A percentile compares a stretch with the other conserved stretches of the same genome.
These are phyloP conservation scores for Sebastes wilsoni DNA, from an alignment of 2,797 vertebrate species.

Conservation along the genomic window DNA sequence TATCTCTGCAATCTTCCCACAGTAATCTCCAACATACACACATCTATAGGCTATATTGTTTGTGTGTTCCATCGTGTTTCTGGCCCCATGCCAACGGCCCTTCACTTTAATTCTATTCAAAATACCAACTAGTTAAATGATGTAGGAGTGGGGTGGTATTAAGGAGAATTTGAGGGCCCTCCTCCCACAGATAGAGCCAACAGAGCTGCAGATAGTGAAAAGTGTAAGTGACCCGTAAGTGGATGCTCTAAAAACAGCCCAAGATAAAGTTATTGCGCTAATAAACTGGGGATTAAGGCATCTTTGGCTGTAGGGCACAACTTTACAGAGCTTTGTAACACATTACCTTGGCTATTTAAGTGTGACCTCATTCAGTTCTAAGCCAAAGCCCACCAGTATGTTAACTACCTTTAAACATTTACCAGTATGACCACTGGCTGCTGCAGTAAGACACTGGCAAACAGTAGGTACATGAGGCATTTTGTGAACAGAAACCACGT, in stretches of 20 bases:
- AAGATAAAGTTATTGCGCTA: constrained; percentile 22
- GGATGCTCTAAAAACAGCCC: not conserved
- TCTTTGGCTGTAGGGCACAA: constrained; percentile 11
- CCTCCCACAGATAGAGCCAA: constrained; percentile 31
- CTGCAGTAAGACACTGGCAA: not conserved
- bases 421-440: not conserved
- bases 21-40: constrained; percentile 9
- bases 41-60: not conserved
- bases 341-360: constrained; percentile 30
- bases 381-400: not conserved
- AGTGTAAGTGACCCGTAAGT: not conserved
- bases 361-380: not conserved
- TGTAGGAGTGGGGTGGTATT: constrained; percentile 16
- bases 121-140: constrained; percentile 40
- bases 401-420: constrained; percentile 14
- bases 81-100: not conserved
- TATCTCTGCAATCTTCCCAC: constrained; percentile 49
- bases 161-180: constrained; percentile 12
- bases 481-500: not conserved
- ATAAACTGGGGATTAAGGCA: constrained; percentile 20
- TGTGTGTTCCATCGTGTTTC: not conserved
- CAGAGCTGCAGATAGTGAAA: constrained; percentile 27
- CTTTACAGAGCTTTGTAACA: constrained; percentile 25
- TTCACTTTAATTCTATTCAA: constrained; percentile 1
- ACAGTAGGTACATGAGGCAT: not conserved